Conservation (phyloP, 2,888 invertebrate species). For the Cerastis rubricosa region DNA sequence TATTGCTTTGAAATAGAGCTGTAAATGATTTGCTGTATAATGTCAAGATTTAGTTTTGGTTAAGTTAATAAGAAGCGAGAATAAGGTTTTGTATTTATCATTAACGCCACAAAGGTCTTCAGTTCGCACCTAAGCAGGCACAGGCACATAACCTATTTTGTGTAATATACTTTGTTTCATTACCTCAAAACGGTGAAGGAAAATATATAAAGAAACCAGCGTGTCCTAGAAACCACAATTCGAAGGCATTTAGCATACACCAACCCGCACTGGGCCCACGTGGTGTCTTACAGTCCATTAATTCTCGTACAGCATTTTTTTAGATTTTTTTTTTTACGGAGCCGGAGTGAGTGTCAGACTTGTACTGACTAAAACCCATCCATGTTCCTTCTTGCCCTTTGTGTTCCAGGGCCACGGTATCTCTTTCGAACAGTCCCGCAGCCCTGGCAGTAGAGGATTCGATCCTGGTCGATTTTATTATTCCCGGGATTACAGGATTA, state of each 20-base stretch:
- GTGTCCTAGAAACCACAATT: not conserved
- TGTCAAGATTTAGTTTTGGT: not conserved
- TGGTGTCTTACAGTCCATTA: not conserved
- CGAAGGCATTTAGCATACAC: not conserved
- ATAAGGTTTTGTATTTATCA: not conserved
- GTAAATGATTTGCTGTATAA: constrained; percentile 2
- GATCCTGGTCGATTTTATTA: too few relatives aligned
- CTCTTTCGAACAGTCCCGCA: too few relatives aligned
- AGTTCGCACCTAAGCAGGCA: not conserved
- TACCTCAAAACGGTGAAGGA: too few relatives aligned
- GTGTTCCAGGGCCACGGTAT: too few relatives aligned
- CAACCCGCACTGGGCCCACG: not conserved
- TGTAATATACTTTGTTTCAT: not conserved
- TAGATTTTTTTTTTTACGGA: too few relatives aligned
- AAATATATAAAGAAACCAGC: not conserved
- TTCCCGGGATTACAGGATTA: too few relatives aligned
- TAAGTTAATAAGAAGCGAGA: not conserved
- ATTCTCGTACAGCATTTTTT: too few relatives aligned
- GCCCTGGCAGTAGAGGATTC: too few relatives aligned
- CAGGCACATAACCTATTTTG: not conserved
- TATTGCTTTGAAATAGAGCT: constrained; percentile 12
- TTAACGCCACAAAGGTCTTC: not conserved
- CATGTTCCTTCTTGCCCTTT: too few relatives aligned
- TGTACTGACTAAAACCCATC: too few relatives aligned
- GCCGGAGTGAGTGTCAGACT: too few relatives aligned